These are phyloP conservation scores for Paedocypris sp. DNA, from an alignment of 2,113 vertebrate genomes.

Conservation along the genomic window DNA sequence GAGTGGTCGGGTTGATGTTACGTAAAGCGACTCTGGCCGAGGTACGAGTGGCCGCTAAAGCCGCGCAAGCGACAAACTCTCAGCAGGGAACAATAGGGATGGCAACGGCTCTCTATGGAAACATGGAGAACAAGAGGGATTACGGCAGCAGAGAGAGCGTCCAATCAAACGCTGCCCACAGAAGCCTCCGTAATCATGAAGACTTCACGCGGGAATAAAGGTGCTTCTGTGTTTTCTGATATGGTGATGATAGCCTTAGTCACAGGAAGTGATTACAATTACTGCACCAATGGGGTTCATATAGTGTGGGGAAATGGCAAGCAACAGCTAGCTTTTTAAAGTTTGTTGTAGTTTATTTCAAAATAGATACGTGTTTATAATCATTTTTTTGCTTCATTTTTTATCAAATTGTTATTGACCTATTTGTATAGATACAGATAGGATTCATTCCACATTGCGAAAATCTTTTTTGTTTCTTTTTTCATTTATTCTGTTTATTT, in stretches of 20 bases:
- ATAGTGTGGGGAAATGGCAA: too few relatives aligned
- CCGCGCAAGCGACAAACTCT: conserved; percentile 36
- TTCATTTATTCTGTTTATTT: too few relatives aligned
- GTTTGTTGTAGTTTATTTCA: too few relatives aligned
- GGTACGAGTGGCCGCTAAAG: conserved; percentile 23
- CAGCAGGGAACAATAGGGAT: conserved; percentile 36
- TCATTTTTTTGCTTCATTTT: too few relatives aligned
- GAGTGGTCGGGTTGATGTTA: background rate
- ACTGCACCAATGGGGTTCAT: background rate
- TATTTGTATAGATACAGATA: too few relatives aligned
- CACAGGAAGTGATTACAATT: background rate
- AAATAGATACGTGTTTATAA: too few relatives aligned
- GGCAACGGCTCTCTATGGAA: conserved; percentile 32
- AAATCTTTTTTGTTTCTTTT: too few relatives aligned
- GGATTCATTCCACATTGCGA: too few relatives aligned
- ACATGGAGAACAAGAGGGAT: conserved; percentile 30
- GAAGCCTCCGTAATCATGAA: conserved; percentile 11
- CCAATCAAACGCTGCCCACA: conserved; percentile 13
- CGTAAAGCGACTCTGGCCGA: conserved; percentile 30
- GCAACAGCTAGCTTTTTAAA: too few relatives aligned
- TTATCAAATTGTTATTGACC: too few relatives aligned
- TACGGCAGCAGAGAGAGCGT: conserved; percentile 24
- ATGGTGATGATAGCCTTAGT: background rate
- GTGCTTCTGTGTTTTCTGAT: background rate
- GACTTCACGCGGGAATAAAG: background rate